These are phyloP conservation scores for Siniperca scherzeri DNA, from an alignment of 2,797 vertebrate species.

Conservation along the genomic window DNA sequence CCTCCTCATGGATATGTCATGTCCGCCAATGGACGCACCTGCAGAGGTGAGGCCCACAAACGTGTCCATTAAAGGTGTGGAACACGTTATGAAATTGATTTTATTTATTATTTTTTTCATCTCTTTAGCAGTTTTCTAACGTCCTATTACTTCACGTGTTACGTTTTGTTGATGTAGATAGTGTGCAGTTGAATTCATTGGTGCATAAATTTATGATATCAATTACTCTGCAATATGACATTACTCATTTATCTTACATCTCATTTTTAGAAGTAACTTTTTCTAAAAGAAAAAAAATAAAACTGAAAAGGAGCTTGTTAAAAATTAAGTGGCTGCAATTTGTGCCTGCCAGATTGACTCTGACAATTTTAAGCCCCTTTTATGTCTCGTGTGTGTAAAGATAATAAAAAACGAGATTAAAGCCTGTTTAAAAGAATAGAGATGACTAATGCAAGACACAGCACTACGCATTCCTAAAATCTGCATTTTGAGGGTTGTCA, in stretches of 20 bases:
- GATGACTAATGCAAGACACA: not conserved
- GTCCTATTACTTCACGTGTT: not conserved
- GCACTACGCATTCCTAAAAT: not conserved
- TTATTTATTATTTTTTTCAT: not conserved
- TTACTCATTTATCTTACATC: not conserved
- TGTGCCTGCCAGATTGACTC: not conserved
- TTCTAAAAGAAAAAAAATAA: not conserved
- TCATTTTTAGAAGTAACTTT: not conserved
- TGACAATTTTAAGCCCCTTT: not conserved
- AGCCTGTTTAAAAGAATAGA: constrained; percentile 7
- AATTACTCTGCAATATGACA: not conserved
- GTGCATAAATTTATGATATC: not conserved
- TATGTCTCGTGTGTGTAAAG: not conserved
- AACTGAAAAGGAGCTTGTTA: not conserved
- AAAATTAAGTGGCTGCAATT: not conserved
- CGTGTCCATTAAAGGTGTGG: not conserved
- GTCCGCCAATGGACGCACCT: constrained; percentile 91
- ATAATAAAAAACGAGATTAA: not conserved
- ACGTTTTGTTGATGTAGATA: not conserved
- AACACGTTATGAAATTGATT: not conserved
- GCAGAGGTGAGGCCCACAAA: constrained; percentile 86
- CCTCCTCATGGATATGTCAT: constrained; percentile 91
- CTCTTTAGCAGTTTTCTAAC: not conserved
- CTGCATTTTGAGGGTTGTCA: not conserved
- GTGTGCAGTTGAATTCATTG: not conserved